phyloP scores from a whole-genome alignment of 1,140 invertebrate genomes.

The Charaxes varanes region DNA sequence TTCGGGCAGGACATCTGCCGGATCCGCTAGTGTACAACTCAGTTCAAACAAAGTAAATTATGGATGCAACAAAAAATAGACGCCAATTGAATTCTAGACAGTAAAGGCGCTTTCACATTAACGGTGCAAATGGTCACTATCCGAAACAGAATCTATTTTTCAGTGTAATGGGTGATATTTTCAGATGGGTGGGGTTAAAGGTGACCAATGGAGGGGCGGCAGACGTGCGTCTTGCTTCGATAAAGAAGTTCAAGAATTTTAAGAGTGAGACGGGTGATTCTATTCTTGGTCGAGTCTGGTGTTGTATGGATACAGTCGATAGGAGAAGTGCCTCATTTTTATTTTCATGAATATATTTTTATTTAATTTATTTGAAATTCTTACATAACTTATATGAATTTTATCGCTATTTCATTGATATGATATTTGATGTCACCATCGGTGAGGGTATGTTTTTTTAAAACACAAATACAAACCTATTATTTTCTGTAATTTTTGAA shows the following conservation, averaged over 20 bases:
- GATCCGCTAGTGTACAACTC: too few relatives aligned
- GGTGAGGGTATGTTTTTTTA: too few relatives aligned
- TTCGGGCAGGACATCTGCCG: too few relatives aligned
- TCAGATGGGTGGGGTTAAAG: slow-evolving; percentile 66
- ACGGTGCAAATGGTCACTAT: slow-evolving; percentile 31
- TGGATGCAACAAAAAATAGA: too few relatives aligned
- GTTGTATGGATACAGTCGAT: slow-evolving; percentile 26
- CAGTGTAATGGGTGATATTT: slow-evolving; percentile 66
- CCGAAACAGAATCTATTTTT: slow-evolving; percentile 56
- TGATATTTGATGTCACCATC: too few relatives aligned
- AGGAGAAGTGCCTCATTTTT: slow-evolving; percentile 13
- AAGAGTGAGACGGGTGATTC: slow-evolving; percentile 48
- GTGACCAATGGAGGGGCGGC: slow-evolving; percentile 49
- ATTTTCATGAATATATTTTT: slow-evolving; percentile 1
- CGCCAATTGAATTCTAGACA: too few relatives aligned
- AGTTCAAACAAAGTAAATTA: too few relatives aligned
- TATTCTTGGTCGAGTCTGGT: slow-evolving; percentile 47
- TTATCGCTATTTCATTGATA: too few relatives aligned
- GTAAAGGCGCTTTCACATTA: too few relatives aligned
- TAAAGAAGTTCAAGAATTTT: slow-evolving; percentile 34
- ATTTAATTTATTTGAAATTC: neutral
- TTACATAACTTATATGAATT: slow-evolving; percentile 1
- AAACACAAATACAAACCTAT: too few relatives aligned
- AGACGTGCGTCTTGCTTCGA: slow-evolving; percentile 31
- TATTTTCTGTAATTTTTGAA: too few relatives aligned